Percentiles rank a stretch among this genome's conserved stretches.
Evolutionary conservation across 2,888 invertebrate species (phyloP).

Genomic region (Drosophila neutralis): DNA sequence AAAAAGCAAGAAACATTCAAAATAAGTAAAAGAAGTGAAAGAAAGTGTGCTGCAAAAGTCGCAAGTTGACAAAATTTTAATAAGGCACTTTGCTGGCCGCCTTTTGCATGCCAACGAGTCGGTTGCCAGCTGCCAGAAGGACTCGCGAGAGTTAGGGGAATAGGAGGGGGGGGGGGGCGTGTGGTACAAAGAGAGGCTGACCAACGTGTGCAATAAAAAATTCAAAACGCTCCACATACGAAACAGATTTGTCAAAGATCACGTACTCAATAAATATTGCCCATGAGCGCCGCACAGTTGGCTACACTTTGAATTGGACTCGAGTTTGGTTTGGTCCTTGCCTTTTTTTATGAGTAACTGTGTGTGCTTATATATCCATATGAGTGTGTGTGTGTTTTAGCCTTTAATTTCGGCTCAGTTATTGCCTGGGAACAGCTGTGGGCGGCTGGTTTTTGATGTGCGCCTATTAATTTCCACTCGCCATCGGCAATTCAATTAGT

Average conservation of each 20-base stretch:
- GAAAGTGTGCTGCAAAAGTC: conserved; percentile 47
- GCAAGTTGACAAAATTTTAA: conserved; percentile 79
- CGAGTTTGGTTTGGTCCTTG: conserved; percentile 13
- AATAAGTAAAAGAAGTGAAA: conserved; percentile 9
- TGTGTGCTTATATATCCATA: conserved; percentile 1
- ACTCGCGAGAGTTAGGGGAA: not conserved
- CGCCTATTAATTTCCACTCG: conserved; percentile 75
- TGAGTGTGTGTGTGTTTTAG: conserved; percentile 14
- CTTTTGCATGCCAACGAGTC: conserved; percentile 69
- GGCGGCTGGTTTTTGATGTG: conserved; percentile 63
- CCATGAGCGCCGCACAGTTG: conserved; percentile 76
- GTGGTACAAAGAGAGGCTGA: conserved; percentile 22
- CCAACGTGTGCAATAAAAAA: conserved; percentile 80
- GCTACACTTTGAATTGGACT: conserved; percentile 58
- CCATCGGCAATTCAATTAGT: conserved; percentile 75
- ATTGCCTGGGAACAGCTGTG: conserved; percentile 53
- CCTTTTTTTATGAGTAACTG: conserved; percentile 18
- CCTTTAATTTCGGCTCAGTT: conserved; percentile 57
- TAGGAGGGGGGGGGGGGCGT: not conserved
- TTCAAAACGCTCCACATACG: conserved; percentile 85
- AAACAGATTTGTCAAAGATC: conserved; percentile 84
- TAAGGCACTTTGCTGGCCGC: conserved; percentile 74
- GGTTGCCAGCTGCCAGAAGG: conserved; percentile 60
- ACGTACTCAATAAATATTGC: conserved; percentile 85
- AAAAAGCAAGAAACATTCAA: not conserved